Conservation (phyloP, 2,113 vertebrate genomes). For the Tupaia tana region DNA sequence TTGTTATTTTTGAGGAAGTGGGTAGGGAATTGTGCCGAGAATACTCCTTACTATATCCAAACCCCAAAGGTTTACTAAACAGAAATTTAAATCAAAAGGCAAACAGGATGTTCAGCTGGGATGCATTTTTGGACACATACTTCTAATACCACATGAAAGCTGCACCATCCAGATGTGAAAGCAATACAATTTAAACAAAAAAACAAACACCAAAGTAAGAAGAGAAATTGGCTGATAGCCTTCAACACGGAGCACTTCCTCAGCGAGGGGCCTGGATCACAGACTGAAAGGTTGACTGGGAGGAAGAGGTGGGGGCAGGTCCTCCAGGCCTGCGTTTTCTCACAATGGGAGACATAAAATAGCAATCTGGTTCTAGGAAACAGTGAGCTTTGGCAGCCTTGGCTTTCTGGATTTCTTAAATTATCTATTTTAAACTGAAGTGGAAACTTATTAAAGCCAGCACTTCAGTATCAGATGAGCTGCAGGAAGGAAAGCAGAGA, state of each 20-base stretch:
- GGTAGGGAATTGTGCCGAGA: constrained; percentile 54
- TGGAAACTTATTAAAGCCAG: constrained; percentile 72
- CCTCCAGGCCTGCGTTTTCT: constrained; percentile 36
- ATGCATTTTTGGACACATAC: constrained; percentile 72
- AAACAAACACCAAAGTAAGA: constrained; percentile 64
- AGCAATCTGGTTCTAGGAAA: constrained; percentile 54
- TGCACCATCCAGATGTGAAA: constrained; percentile 71
- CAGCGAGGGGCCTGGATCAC: background rate
- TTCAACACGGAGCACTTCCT: background rate
- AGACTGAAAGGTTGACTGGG: background rate
- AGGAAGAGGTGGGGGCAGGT: constrained; percentile 38
- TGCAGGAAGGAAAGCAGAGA: constrained; percentile 69
- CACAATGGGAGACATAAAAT: constrained; percentile 35
- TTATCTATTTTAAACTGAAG: constrained; percentile 73
- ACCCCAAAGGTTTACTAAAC: constrained; percentile 78
- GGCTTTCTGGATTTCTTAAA: constrained; percentile 67
- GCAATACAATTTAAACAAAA: constrained; percentile 63
- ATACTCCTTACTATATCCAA: constrained; percentile 54
- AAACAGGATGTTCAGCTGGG: constrained; percentile 76
- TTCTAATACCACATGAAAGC: constrained; percentile 79
- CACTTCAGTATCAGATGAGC: constrained; percentile 70
- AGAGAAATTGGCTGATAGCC: constrained; percentile 33
- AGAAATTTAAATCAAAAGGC: constrained; percentile 77
- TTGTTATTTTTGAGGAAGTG: constrained; percentile 66
- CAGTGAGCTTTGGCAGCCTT: constrained; percentile 59